Evolutionary conservation across 1,140 invertebrate species (phyloP).

Genomic region (Trinorchestia longiramus): DNA sequence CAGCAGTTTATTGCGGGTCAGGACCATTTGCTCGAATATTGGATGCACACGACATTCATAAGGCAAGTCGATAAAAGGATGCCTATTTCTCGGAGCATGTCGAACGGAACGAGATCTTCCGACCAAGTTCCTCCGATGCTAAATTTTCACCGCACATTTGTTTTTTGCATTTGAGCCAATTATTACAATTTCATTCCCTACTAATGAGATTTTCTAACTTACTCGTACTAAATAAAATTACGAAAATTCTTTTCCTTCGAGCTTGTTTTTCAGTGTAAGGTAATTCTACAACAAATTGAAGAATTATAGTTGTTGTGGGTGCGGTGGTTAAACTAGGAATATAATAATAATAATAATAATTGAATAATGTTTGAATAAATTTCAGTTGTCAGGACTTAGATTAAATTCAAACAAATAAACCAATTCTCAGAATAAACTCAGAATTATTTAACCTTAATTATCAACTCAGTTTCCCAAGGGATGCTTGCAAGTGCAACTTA

Average conservation of each 20-base stretch:
- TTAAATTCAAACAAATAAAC: too few relatives aligned
- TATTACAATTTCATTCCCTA: background rate
- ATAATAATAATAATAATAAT: too few relatives aligned
- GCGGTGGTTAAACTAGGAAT: too few relatives aligned
- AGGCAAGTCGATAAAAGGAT: background rate
- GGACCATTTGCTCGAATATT: background rate
- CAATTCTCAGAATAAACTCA: too few relatives aligned
- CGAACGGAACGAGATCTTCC: background rate
- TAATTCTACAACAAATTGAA: too few relatives aligned
- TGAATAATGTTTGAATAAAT: too few relatives aligned
- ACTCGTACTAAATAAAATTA: background rate
- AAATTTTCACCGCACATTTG: background rate
- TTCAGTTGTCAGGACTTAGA: too few relatives aligned
- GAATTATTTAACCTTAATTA: too few relatives aligned
- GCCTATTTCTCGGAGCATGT: background rate
- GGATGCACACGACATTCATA: background rate
- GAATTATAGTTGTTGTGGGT: too few relatives aligned
- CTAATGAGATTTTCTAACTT: background rate
- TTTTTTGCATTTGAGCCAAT: background rate
- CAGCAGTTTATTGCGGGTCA: background rate
- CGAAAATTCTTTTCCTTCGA: background rate
- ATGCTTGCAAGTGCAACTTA: too few relatives aligned
- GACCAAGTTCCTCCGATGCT: background rate
- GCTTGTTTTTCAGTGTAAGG: background rate
- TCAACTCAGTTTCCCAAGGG: too few relatives aligned